Percentiles rank a stretch among this genome's conserved stretches.
Evolutionary conservation across 2,113 vertebrate species (phyloP).

Genomic region (Lichenostomus cassidix): DNA sequence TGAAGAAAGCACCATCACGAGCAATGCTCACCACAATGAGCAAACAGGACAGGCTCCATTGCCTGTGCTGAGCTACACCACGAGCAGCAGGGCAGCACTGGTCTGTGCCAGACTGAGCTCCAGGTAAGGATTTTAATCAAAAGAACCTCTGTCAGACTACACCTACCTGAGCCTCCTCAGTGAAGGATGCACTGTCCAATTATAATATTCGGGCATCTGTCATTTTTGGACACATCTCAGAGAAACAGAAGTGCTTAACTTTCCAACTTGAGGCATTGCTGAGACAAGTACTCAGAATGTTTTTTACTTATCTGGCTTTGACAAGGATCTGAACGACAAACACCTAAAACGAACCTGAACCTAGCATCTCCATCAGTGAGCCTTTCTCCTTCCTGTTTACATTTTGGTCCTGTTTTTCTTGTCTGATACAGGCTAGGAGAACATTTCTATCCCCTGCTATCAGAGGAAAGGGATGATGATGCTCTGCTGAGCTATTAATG

Average conservation of each 20-base stretch:
- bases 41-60: not conserved
- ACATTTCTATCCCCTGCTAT: not conserved
- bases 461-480: not conserved
- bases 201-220: not conserved
- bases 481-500: not conserved
- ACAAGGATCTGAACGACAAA: not conserved
- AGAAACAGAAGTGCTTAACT: not conserved
- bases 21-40: not conserved
- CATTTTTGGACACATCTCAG: not conserved
- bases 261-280: not conserved
- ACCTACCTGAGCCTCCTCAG: not conserved
- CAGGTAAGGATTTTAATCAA: not conserved
- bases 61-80: accelerated
- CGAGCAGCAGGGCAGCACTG: not conserved
- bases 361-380: not conserved
- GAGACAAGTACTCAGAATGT: not conserved
- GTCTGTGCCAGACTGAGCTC: accelerated
- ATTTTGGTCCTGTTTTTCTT: not conserved
- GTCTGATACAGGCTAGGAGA: not conserved
- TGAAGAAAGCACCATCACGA: accelerated
- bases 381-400: not conserved
- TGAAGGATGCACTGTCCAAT: not conserved
- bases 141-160: not conserved
- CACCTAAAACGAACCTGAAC: not conserved
- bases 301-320: not conserved